Evolutionary conservation across 2,113 vertebrate species (phyloP), one percentile per base, ranked within the genome.

Genomic region (Lates calcarifer): DNA sequence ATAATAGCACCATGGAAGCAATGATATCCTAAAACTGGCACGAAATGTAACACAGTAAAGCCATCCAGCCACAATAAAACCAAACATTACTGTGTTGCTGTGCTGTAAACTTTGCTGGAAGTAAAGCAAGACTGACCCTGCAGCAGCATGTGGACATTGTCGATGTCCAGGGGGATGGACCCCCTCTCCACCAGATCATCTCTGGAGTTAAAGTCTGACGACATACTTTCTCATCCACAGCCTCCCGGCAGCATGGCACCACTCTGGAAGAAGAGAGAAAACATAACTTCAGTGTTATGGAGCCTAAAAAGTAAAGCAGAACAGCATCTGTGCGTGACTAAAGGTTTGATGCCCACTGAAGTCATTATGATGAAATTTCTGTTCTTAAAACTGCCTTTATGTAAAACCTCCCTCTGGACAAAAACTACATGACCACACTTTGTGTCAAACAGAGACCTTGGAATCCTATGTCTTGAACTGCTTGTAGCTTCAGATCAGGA

Each of bases 61-160:
- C 1, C 18, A 51, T 31, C n/a, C 1, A 43, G 26, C 39, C 5
- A 35, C 2, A 24, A 43, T 49, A 39, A 58, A 29, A 56, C 7
- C 2, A 26, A 37, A n/a, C 26, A 47, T 26, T 4, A 33, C 1
- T 33, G 22, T 43, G 6, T 24, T 20, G 20, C 18, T 37, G 9
- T 18, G 15, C 70, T 47, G 43, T 35, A 26, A 28, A 18, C 1
- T 13, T 7, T 14, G 14, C 10, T 15, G 12, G 18, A 17, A 0
- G 31, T 9, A 41, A 43, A 24, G 14, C 6, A 2, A 35, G 9
- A 91, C 94, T 90, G 69, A 95, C 95, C 95, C 87, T 95, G 95
- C 70, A 95, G 93, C 29, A 95, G 94, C 68, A 95, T 74, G 69
- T 94, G 95, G 66, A 95, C 81, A n/a, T 94, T 89, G 84, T 95